Conservation (phyloP, 2,113 vertebrate genomes). For the Tympanuchus pallidicinctus region DNA sequence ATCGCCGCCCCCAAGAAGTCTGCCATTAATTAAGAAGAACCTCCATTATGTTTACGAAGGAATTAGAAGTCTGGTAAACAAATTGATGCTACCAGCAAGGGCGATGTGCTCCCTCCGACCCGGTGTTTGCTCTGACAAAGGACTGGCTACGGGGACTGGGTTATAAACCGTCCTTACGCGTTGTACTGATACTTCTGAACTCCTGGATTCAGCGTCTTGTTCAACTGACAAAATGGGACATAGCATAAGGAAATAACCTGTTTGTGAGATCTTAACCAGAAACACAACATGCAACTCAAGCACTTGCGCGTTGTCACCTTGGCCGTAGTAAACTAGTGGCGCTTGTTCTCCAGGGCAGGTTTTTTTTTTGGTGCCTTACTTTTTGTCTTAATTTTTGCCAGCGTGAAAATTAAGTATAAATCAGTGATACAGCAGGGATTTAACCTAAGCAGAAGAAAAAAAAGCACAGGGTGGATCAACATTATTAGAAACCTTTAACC, state of each 20-base stretch:
- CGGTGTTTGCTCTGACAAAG: constrained; percentile 63
- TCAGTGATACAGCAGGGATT: constrained; percentile 82
- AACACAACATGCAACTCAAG: constrained; percentile 36
- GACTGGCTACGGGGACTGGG: constrained; percentile 55
- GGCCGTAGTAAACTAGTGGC: constrained; percentile 54
- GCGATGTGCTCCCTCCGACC: constrained; percentile 36
- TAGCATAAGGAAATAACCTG: constrained; percentile 59
- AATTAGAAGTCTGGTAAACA: constrained; percentile 73
- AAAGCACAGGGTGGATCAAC: constrained; percentile 76
- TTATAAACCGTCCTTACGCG: constrained; percentile 27
- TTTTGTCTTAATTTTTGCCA: constrained; percentile 85
- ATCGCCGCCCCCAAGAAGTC: constrained; percentile 65
- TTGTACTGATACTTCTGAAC: constrained; percentile 41
- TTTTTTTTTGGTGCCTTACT: constrained; percentile 84
- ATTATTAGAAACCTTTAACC: constrained; percentile 77
- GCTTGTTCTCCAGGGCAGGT: constrained; percentile 74
- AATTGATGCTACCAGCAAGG: constrained; percentile 65
- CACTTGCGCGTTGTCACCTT: constrained; percentile 55
- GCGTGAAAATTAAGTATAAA: constrained; percentile 82
- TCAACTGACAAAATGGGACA: constrained; percentile 66
- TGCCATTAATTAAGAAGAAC: constrained; percentile 71
- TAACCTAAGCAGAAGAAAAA: constrained; percentile 73
- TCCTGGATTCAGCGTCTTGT: constrained; percentile 48
- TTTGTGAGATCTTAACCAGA: constrained; percentile 41
- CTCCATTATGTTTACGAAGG: constrained; percentile 65